Base-by-base conservation (phyloP, 2,797 vertebrate genomes). In the Anguilla megastoma region DNA sequence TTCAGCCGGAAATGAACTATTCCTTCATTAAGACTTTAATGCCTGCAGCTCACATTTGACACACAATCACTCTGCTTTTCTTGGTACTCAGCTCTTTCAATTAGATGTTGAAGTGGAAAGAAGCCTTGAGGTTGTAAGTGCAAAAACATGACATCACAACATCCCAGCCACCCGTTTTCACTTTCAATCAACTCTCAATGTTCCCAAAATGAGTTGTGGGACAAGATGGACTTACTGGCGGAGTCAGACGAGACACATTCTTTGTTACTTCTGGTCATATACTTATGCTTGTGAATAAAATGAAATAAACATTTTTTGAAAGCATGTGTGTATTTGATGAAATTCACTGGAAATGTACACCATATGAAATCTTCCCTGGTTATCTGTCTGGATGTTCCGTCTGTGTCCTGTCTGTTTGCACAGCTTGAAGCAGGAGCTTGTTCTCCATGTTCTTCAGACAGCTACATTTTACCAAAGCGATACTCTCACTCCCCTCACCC, bases 161-260 rank as follows among this genome's bases (percentile, higher is more conserved):
- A 45, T 12, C 7, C 36, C 41, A 56, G 48, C 45, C 41, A 74
- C 21, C 71, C 85, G 41, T 60, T 60, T 60, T 86, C 85, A 86
- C 74, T 88, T 89, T 90, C 90, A 91, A 90, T 88, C 84, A 89
- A 83, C 60, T 83, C 84, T 54, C 69, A 45, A 89, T 90, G 60
- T 58, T 87, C 88, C 89, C 85, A 87, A 48, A 87, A 88, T 63
- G 84, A 80, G 60, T 76, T 89, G 33, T 1, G 3, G 58, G 82
- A 45, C 71, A 14, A 85, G 86, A 82, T 88, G 66, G 33, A 82
- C 50, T 89, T 71, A 69, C 80, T 52, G 2, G 24, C 66, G 83
- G 86, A 89, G 45, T 41, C 33, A 27, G 85, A 60, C 84, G 54
- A 74, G 84, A 86, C 63, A 86, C 85, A 86, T 71, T 50, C 48